Base-by-base conservation (phyloP, 2,888 invertebrate species). In the Cybosia mesomella region DNA sequence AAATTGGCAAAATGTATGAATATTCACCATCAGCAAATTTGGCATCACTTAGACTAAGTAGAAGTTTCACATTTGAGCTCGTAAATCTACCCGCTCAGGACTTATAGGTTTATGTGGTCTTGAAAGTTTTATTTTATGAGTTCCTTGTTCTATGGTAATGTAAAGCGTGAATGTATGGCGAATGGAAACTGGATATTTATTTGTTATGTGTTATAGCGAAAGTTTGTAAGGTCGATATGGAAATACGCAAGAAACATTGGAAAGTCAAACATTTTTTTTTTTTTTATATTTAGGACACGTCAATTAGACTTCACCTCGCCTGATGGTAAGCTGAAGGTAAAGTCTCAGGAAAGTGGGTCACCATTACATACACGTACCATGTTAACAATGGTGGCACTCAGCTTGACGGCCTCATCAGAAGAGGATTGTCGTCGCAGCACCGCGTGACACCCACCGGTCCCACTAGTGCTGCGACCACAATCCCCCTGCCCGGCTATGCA, bases 31-130 rank as follows among this genome's bases (percentile, higher is more conserved):
- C 64, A 70, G 70, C 64, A 70, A 71, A 70, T 73, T 71, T 66
- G 65, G 67, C 66, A 75, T 69, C 72, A 79, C 71, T 80, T 70
- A 73, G 28, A 55, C 22, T 71, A 69, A 72, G 64, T 70, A 73
- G 36, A 59, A 70, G 66, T 71, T 69, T 54, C 64, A 66, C 64
- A 60, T 67, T 59, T 63, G 55, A 61, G 64, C 53, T 73, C 68
- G 55, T 81, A 81, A 75, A 75, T 78, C 49, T 58, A 8, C 57
- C 59, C 54, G 57, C 64, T 39, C 57, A 49, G 58, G 69, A 73
- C 64, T 77, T 72, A 62, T 57, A 63, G 61, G 58, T 75, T 71
- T 71, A 72, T 66, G 62, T 68, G 59, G n/a, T 66, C 58, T 63
- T 71, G 68, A 36, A 72, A 71, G 43, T 72, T 72, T 70, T 70